Evolutionary conservation across 1,140 invertebrate species (phyloP), one percentile per base, ranked within the genome.

Genomic region (Wiebesia pumilae): DNA sequence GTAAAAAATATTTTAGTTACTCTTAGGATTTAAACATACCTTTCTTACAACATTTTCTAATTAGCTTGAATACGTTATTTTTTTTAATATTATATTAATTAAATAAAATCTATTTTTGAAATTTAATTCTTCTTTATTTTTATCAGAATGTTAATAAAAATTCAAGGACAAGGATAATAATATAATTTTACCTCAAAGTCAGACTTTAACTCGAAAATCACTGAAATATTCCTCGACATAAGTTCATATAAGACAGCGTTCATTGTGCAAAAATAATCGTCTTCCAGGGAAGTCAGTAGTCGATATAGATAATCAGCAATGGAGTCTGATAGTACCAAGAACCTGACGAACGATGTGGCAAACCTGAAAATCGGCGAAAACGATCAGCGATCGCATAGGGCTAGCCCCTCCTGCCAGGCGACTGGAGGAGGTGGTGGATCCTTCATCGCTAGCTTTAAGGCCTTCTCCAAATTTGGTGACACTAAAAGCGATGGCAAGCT

Each of bases 391-490:
- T 82, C 88, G 16, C 89, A 88, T n/a, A 91, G 89, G 69, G 90
- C 90, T 38, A 85, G 90, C 6, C 88, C 91, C 0, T 81, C 87
- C 27, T 91, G 88, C 40, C 89, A 90, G 0, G 73, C 86, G 6
- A 81, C 86, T 0, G 71, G 86, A 30, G 79, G 85, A 10, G 51
- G 43, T 16, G 84, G 47, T 27, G 84, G 78, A 3, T 73, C 87
- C 1, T 93, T 94, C 84, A n/a, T 90, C 10, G 83, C 90, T 0
- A 92, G 79, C 82, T 97, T 97, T 90, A 94, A 95, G 86, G 92
- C 93, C 0, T 98, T 98, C 91, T 96, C 97, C 3, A 98, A 98
- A 93, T 98, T 98, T 90, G 98, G 98, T 1, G 97, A 98, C 91
- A 94, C 95, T 1, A 98, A 97, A 90, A 97, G 96, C 19, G 97